These are phyloP conservation scores for Prionailurus bengalensis DNA, from an alignment of 2,113 vertebrate species.

Conservation along the genomic window DNA sequence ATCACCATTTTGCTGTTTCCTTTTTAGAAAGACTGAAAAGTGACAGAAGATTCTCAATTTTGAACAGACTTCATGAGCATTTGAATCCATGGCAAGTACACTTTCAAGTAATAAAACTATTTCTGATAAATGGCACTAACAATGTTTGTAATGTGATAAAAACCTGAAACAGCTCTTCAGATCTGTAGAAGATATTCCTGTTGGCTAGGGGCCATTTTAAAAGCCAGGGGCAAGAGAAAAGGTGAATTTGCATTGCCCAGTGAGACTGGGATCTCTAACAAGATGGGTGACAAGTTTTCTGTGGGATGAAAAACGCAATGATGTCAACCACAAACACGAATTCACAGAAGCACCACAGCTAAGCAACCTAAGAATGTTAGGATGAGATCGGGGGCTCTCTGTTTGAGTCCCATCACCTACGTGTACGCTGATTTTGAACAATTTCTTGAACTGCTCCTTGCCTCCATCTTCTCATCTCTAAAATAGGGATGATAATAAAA, in stretches of 20 bases:
- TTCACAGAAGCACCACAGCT: background rate
- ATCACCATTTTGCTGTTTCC: constrained; percentile 76
- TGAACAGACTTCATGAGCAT: constrained; percentile 41
- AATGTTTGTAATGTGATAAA: constrained; percentile 60
- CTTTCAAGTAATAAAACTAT: constrained; percentile 44
- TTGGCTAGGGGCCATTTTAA: constrained; percentile 45
- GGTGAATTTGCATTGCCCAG: background rate
- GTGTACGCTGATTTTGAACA: background rate
- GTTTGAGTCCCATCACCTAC: background rate
- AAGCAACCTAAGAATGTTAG: background rate
- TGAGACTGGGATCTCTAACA: background rate
- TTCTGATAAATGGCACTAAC: constrained; percentile 37
- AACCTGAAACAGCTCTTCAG: constrained; percentile 52
- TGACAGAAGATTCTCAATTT: constrained; percentile 60
- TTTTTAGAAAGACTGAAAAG: constrained; percentile 69
- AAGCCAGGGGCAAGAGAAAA: constrained; percentile 49
- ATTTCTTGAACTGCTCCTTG: constrained; percentile 27
- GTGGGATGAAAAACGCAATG: background rate
- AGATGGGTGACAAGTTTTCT: background rate
- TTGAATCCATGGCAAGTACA: constrained; percentile 44
- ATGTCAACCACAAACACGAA: background rate
- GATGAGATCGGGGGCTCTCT: background rate
- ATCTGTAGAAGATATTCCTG: constrained; percentile 52
- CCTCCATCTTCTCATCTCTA: constrained; percentile 3
- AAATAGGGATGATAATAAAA: background rate